These are phyloP conservation scores for Acrocephalus arundinaceus DNA, from an alignment of 2,113 vertebrate genomes.

Conservation along the genomic window DNA sequence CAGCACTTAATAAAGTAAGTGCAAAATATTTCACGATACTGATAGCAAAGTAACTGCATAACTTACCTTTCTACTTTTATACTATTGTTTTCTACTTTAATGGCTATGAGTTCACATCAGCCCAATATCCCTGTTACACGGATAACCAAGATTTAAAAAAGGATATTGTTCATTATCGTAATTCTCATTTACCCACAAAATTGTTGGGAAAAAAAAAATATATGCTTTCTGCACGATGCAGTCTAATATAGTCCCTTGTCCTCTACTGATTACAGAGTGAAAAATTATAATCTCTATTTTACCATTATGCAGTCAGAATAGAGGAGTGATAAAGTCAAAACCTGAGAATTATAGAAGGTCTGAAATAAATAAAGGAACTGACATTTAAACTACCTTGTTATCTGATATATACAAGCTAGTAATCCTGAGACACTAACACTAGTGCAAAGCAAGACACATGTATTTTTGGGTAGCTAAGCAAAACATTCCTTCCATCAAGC, in stretches of 20 bases:
- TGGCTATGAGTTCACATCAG: background rate
- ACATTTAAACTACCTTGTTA: background rate
- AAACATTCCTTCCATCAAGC: background rate
- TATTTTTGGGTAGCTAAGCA: background rate
- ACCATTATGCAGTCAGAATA: background rate
- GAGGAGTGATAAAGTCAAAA: background rate
- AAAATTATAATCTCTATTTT: background rate
- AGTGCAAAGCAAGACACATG: background rate
- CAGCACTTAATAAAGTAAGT: background rate
- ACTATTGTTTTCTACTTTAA: background rate
- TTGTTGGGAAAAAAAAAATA: background rate
- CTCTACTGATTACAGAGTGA: background rate
- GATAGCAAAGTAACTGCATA: background rate
- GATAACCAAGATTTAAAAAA: background rate
- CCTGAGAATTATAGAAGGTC: background rate
- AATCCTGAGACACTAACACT: background rate
- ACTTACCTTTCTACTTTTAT: background rate
- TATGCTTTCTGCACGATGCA: background rate
- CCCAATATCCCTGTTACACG: background rate
- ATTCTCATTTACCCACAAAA: background rate
- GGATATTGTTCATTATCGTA: background rate
- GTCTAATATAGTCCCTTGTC: background rate
- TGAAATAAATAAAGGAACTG: background rate
- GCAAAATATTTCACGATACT: background rate
- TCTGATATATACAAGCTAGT: background rate